Conservation (phyloP, 2,888 invertebrate genomes). For the Lamellibrachia satsuma region DNA sequence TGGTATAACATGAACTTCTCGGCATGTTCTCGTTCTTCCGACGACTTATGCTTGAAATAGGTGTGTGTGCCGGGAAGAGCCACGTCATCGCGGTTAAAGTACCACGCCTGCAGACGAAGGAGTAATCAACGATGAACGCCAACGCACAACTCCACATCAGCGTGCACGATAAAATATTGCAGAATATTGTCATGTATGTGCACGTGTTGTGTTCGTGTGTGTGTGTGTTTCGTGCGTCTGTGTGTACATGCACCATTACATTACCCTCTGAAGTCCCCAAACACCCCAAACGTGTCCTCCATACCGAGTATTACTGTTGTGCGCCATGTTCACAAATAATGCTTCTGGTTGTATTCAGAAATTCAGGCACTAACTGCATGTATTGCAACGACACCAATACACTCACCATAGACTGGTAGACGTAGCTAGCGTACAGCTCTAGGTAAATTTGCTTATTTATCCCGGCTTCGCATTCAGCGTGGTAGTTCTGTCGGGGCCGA, state of each 20-base stretch:
- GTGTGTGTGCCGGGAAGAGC: constrained; percentile 73
- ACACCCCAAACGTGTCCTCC: neutral
- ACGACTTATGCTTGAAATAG: constrained; percentile 79
- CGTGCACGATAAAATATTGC: neutral
- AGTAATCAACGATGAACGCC: neutral
- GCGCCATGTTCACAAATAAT: too few species aligned
- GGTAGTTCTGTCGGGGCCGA: constrained; percentile 66
- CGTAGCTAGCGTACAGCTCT: constrained; percentile 65
- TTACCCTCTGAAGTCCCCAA: neutral
- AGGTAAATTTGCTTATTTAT: constrained; percentile 66
- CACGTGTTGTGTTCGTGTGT: neutral
- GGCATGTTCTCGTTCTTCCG: constrained; percentile 84
- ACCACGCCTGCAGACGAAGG: constrained; percentile 72
- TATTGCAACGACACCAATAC: neutral
- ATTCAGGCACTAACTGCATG: too few species aligned
- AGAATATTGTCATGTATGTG: neutral
- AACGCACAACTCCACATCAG: neutral
- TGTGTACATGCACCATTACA: neutral
- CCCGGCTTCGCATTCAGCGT: constrained; percentile 61
- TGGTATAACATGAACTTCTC: constrained; percentile 70
- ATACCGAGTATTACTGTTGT: too few species aligned
- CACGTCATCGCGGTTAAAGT: constrained; percentile 85
- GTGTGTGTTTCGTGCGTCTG: neutral
- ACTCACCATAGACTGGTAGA: constrained; percentile 64
- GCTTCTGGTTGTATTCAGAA: too few species aligned